A percentile compares a stretch with the other conserved stretches of the same genome.
These are phyloP conservation scores for Brienomyrus brachyistius DNA, from an alignment of 2,113 vertebrate genomes.

Conservation along the genomic window DNA sequence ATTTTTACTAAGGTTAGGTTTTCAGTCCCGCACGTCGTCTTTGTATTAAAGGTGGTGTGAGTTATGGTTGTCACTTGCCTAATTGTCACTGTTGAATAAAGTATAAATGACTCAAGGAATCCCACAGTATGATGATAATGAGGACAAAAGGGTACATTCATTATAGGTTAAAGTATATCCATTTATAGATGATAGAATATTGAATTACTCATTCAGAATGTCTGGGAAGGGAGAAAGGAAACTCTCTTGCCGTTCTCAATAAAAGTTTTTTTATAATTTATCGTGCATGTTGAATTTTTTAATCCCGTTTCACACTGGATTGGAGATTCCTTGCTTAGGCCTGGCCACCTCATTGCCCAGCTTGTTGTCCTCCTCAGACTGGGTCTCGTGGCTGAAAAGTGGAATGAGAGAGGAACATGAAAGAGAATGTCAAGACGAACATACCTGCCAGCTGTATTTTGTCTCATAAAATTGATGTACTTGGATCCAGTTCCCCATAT, in stretches of 20 bases:
- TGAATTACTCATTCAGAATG: conserved; percentile 32
- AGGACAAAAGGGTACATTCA: conserved; percentile 45
- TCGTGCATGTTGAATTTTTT: conserved; percentile 40
- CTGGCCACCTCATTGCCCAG: conserved; percentile 34
- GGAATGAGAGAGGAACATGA: conserved; percentile 41
- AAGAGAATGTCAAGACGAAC: conserved; percentile 31
- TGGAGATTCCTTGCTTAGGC: conserved; percentile 39
- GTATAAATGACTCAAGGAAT: conserved; percentile 33
- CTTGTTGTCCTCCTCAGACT: background rate
- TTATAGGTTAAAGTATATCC: conserved; percentile 35
- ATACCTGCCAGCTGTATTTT: conserved; percentile 45
- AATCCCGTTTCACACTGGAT: conserved; percentile 35
- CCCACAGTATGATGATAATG: conserved; percentile 37
- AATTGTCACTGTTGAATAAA: conserved; percentile 40
- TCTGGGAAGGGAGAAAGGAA: conserved; percentile 24
- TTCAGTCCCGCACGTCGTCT: conserved; percentile 23
- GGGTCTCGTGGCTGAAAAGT: conserved; percentile 30
- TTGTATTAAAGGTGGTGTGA: conserved; percentile 20
- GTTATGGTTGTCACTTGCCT: conserved; percentile 34
- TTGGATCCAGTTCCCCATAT: background rate
- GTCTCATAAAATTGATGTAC: background rate
- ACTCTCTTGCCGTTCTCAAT: conserved; percentile 32
- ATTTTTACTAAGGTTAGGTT: conserved; percentile 52
- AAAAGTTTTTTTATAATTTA: conserved; percentile 46
- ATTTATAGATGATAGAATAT: conserved; percentile 33